phyloP scores from a whole-genome alignment of 2,797 vertebrate genomes.

The Malurus leucopterus region DNA sequence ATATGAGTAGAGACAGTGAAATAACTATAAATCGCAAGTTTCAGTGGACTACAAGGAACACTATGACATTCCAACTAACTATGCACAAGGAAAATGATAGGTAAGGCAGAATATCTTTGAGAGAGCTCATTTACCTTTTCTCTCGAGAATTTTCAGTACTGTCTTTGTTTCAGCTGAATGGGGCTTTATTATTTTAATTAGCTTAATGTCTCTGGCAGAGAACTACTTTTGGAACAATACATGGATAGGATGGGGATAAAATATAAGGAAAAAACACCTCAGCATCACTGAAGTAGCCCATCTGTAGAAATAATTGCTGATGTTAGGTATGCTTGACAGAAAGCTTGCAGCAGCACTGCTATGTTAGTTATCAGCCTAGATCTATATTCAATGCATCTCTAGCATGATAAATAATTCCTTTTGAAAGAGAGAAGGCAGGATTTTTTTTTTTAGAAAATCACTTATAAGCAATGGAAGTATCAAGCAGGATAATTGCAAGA shows the following conservation, averaged over 20 bases:
- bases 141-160: not conserved
- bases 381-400: not conserved
- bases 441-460: not conserved
- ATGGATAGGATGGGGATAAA: not conserved
- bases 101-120: not conserved
- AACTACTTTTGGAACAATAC: constrained; percentile 14
- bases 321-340: not conserved
- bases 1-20: not conserved
- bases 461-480: not conserved
- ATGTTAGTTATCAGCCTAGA: not conserved
- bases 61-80: not conserved
- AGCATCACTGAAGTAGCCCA: not conserved
- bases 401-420: constrained; percentile 20
- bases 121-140: not conserved
- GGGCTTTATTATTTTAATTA: constrained; percentile 54
- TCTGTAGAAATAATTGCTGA: constrained; percentile 28
- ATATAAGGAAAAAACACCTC: not conserved
- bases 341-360: not conserved
- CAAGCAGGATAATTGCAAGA: constrained; percentile 25
- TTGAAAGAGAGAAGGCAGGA: not conserved
- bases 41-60: not conserved
- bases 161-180: constrained; percentile 31
- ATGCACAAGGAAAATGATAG: not conserved
- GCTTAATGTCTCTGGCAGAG: constrained; percentile 21
- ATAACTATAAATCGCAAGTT: not conserved